Base-by-base conservation (phyloP, 2,113 vertebrate genomes). In the Procavia capensis region DNA sequence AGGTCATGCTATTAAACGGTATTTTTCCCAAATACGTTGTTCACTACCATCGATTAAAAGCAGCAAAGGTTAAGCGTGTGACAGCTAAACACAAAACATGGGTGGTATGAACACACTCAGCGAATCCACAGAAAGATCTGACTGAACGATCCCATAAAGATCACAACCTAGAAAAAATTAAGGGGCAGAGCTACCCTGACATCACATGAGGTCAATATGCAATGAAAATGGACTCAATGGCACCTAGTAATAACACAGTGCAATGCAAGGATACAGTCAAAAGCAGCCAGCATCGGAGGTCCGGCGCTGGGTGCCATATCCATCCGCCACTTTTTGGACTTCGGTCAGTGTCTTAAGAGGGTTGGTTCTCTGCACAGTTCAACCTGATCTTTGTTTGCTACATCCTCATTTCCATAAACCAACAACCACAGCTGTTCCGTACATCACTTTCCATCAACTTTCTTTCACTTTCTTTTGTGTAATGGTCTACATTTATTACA, bases 301-400 rank as follows among this genome's bases (percentile, higher is more conserved):
- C 31, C 6, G 8, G 22, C 17, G 14, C 24, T 24, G 13, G 5
- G 36, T 5, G 24, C 45, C 74, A 41, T 0, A 0, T 2, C 1
- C 59, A 31, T 45, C 19, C 27, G 31, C 41, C 20, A 41, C 25
- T 39, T 41, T 57, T 74, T 87, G 8, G 50, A 85, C 82, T 36
- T 0, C 41, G 47, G 36, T 29, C 43, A 63, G 34, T 0, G 3
- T 50, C 4, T 50, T 14, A 3, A 16, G 14, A 95, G 10, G 72
- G 78, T 24, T n/a, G n/a, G 34, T 54, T 80, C 79, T 76, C 70
- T 29, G 29, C 43, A n/a, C 9, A 39, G 31, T 63, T n/a, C 6
- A 2, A 19, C 72, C 13, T 86, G 50, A 22, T 66, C 43, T 91
- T 39, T 36, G 16, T 6, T 31, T 14, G 80, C 64, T 47, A 50